These are phyloP conservation scores for Chloroclystis v-ata DNA, from an alignment of 2,888 invertebrate genomes.

Conservation along the genomic window DNA sequence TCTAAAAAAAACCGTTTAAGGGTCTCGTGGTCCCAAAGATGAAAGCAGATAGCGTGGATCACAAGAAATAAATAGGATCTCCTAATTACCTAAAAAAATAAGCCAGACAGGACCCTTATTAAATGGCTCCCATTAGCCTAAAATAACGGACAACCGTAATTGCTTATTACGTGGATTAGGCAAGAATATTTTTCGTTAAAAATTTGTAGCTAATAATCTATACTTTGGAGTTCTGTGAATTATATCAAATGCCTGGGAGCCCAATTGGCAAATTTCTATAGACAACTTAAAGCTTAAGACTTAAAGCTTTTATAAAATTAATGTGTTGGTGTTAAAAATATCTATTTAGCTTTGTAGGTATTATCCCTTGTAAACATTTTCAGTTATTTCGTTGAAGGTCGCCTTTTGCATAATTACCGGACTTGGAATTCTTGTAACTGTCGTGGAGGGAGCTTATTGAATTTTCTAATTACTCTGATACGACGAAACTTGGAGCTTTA, in stretches of 20 bases:
- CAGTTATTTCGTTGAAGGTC: conserved; percentile 5
- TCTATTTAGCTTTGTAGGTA: neutral
- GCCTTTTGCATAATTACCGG: conserved; percentile 8
- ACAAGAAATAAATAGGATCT: neutral
- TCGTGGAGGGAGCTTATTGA: conserved; percentile 1
- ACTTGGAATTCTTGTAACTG: neutral
- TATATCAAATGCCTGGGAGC: no score
- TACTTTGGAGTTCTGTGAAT: no score
- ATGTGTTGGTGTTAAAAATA: no score
- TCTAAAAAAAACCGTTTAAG: no score
- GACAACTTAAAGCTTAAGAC: no score
- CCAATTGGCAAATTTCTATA: no score
- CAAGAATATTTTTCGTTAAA: no score
- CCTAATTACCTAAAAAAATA: conserved; percentile 5
- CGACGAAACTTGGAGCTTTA: neutral
- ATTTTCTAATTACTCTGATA: conserved; percentile 1
- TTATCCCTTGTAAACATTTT: conserved; percentile 5
- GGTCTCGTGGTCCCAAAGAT: no score
- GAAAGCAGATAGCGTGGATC: neutral
- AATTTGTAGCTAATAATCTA: no score
- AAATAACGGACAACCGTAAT: conserved; percentile 8
- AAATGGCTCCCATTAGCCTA: neutral
- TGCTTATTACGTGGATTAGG: conserved; percentile 1
- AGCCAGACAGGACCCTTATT: neutral
- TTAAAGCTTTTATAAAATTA: no score